These are phyloP conservation scores for Lagorchestes hirsutus DNA, from an alignment of 2,797 vertebrate genomes.

Conservation along the genomic window DNA sequence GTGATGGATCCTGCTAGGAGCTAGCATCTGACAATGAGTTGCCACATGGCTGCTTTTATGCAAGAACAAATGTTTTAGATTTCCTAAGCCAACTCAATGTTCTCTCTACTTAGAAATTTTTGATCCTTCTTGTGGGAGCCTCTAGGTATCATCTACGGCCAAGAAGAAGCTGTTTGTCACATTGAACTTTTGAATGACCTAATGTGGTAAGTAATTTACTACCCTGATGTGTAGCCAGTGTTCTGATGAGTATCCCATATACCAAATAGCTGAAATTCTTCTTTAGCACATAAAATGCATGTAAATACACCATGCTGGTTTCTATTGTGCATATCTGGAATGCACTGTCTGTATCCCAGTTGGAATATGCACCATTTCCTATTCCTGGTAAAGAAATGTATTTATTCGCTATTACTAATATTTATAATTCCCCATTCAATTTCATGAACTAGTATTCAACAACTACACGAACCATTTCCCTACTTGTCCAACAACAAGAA, in stretches of 20 bases:
- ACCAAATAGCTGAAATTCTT: constrained; percentile 10
- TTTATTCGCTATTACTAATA: constrained; percentile 1
- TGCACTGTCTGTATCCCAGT: not conserved
- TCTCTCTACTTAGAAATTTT: constrained; percentile 40
- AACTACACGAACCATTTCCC: not conserved
- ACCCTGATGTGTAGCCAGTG: constrained; percentile 1
- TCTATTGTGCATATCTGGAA: constrained; percentile 25
- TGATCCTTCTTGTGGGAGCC: not conserved
- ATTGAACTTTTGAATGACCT: constrained; percentile 16
- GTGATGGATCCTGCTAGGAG: constrained; percentile 14
- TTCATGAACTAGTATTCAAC: not conserved
- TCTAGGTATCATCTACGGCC: constrained; percentile 1
- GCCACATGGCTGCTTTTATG: constrained; percentile 1
- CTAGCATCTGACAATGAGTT: constrained; percentile 24
- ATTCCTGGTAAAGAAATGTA: constrained; percentile 28
- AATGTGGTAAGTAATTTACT: constrained; percentile 23
- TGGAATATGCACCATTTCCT: constrained; percentile 9
- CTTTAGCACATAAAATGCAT: constrained; percentile 25
- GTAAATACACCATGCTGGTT: not conserved
- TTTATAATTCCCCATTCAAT: constrained; percentile 21
- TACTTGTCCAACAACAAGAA: constrained; percentile 19
- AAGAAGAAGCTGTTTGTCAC: constrained; percentile 42
- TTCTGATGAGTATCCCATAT: constrained; percentile 8
- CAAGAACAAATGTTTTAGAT: constrained; percentile 32
- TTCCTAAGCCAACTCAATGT: constrained; percentile 30